Conservation (phyloP, 2,797 vertebrate species). For the Linurgus olivaceus region DNA sequence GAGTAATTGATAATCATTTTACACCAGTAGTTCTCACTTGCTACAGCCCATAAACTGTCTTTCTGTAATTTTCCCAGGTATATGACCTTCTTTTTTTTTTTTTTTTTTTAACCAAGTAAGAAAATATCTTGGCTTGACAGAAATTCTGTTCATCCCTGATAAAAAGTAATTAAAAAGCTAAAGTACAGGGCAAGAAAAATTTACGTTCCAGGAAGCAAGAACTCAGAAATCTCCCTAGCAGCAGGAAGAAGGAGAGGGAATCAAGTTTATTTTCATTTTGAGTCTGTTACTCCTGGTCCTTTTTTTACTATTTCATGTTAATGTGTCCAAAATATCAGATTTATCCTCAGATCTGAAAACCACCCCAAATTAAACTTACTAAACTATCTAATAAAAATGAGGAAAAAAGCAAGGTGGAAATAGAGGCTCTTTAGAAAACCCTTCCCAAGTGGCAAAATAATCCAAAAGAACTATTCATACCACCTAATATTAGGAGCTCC, state of each 20-base stretch:
- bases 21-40: constrained; percentile 8
- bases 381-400: not conserved
- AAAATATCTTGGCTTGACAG: constrained; percentile 45
- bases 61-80: constrained; percentile 22
- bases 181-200: not conserved
- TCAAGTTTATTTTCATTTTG: constrained; percentile 30
- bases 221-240: not conserved
- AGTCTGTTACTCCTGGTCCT: not conserved
- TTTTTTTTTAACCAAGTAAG: not conserved
- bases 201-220: not conserved
- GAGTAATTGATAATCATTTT: constrained; percentile 51
- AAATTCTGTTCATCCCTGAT: constrained; percentile 48
- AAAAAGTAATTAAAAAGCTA: constrained; percentile 37
- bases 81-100: not conserved
- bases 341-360: not conserved
- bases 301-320: not conserved
- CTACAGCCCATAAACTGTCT: constrained; percentile 3
- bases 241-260: not conserved
- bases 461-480: not conserved
- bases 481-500: not conserved
- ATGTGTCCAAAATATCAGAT: not conserved
- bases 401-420: not conserved
- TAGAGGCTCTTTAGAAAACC: not conserved
- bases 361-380: not conserved
- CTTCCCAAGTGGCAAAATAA: not conserved